These are phyloP conservation scores for Sylvia atricapilla DNA, from an alignment of 2,113 vertebrate genomes.

Conservation along the genomic window DNA sequence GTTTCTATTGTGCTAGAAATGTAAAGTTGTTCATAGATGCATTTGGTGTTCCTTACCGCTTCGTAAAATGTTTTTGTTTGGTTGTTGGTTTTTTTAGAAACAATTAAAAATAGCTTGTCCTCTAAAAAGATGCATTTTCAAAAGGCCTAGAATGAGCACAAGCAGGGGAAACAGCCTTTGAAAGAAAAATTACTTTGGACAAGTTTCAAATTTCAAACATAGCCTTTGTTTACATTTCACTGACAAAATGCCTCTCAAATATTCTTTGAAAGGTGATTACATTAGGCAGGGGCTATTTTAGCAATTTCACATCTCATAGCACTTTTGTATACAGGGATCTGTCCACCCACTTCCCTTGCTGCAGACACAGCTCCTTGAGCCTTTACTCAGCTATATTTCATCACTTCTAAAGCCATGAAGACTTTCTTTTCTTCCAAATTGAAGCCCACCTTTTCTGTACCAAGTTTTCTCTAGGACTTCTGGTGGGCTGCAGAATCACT, in stretches of 20 bases:
- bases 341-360: slow-evolving; percentile 13
- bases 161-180: background rate
- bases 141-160: slow-evolving; percentile 17
- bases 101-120: slow-evolving; percentile 20
- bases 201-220: slow-evolving; percentile 64
- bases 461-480: background rate
- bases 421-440: background rate
- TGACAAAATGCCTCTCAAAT: slow-evolving; percentile 65
- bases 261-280: slow-evolving; percentile 64
- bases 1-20: background rate
- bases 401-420: background rate
- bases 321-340: slow-evolving; percentile 46
- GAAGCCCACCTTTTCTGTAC: background rate
- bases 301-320: slow-evolving; percentile 50
- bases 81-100: background rate
- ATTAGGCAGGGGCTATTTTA: slow-evolving; percentile 65
- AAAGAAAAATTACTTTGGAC: slow-evolving; percentile 48
- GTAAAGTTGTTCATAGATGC: background rate
- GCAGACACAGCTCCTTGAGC: background rate
- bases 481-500: background rate
- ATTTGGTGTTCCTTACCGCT: slow-evolving; percentile 12
- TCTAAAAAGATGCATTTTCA: slow-evolving; percentile 14
- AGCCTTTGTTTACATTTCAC: slow-evolving; percentile 60
- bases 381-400: slow-evolving; percentile 17
- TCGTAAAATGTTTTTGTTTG: background rate